Conservation (phyloP, 2,113 vertebrate species). For the Perca schrenkii region DNA sequence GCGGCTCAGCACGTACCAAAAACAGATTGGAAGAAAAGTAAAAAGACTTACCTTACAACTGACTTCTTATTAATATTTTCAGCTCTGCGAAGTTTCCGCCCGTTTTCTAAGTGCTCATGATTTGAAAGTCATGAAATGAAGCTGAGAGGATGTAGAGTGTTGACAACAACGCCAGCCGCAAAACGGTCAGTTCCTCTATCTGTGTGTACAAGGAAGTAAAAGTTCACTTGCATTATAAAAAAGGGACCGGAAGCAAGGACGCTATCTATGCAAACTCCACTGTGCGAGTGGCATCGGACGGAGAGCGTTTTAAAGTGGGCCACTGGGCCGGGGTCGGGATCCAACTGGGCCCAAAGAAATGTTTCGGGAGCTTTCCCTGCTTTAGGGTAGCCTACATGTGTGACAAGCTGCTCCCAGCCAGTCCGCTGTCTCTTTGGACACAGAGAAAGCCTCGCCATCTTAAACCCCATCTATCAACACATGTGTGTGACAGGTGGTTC, state of each 20-base stretch:
- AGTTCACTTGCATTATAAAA: conserved; percentile 76
- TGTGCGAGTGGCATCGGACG: neutral
- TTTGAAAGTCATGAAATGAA: conserved; percentile 39
- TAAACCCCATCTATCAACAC: neutral
- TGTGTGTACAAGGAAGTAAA: conserved; percentile 85
- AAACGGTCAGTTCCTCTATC: conserved; percentile 86
- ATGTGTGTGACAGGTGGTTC: neutral
- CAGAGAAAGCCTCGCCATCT: neutral
- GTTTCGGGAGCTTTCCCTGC: no score
- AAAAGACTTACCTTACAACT: conserved; percentile 58
- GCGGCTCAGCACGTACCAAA: neutral
- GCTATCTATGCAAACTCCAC: conserved; percentile 83
- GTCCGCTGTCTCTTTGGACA: neutral
- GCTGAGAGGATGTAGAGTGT: conserved; percentile 49
- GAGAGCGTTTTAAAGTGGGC: neutral
- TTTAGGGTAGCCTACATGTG: no score
- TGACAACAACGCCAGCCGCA: conserved; percentile 54
- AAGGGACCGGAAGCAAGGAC: conserved; percentile 79
- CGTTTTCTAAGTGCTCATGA: conserved; percentile 59
- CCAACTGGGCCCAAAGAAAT: no score
- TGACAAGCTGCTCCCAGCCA: neutral
- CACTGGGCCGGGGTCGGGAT: no score
- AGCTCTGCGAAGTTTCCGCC: neutral
- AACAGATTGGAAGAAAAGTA: neutral
- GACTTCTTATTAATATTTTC: neutral